Evolutionary conservation across 64 coral and sea anemone species (phyloP), one percentile per base, ranked within the genome.

Genomic region (Pocillopora verrucosa): DNA sequence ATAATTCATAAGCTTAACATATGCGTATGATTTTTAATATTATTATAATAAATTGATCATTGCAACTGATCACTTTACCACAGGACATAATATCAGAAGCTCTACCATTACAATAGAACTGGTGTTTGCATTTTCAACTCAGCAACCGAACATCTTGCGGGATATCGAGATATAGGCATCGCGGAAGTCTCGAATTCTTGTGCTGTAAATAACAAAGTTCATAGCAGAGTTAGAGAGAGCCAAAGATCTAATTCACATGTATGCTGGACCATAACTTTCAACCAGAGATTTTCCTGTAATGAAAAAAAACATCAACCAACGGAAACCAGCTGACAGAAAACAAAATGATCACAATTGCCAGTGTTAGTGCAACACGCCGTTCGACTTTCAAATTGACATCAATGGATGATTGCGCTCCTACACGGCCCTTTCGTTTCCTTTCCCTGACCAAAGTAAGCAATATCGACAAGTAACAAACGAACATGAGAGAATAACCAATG

Each of bases 131-230:
- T 30, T 30, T 30, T 30, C 30, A 30, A 30, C 30, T 51, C 0
- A 4, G 41, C 41, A 51, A 51, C 41, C 7, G 41, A 51, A 51
- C 41, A 75, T 75, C 30, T 75, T 75, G 25, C 73, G 73, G 15
- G 25, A 75, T 75, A 34, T 75, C 25, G 36, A 12, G 15, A 15
- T 34, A 75, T 35, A 75, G 10, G 87, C 74, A 11, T 60, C 17
- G 10, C 87, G 74, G 34, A 89, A 89, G 10, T 79, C 57, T 68
- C 73, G 67, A 36, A 78, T 77, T 17, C 87, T 72, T 16, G 56
- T 59, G 25, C 59, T 89, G 87, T 89, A 89, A 60, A 89, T 73
- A 65, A 89, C 59, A 60, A 89, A 89, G 58, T 89, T 89, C 87
- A 89, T 89, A 34, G 87, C 75, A 19, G 87, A 89, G 75, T 89